These are phyloP conservation scores for Aurelia aurita DNA, from an alignment of 30 jellyfish, hydroid and myxozoan genomes.

Conservation along the genomic window DNA sequence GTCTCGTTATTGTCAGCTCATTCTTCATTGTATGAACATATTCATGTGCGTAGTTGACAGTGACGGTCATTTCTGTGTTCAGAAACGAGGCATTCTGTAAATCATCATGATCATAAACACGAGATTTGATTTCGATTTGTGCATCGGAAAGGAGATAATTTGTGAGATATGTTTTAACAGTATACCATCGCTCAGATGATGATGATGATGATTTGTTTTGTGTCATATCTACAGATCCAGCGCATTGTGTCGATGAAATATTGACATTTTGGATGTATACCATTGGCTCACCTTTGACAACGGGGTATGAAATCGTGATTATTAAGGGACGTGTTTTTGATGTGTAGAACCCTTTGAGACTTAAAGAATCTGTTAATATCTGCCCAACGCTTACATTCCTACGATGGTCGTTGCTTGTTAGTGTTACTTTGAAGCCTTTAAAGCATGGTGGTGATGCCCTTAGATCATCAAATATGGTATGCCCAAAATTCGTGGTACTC, in stretches of 20 bases:
- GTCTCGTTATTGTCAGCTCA: not conserved
- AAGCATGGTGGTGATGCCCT: slow-evolving; percentile 69
- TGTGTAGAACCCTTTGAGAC: slow-evolving; percentile 36
- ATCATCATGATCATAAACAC: slow-evolving; percentile 27
- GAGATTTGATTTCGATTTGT: not conserved
- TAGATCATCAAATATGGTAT: slow-evolving; percentile 52
- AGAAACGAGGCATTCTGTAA: slow-evolving; percentile 1
- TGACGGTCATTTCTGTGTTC: slow-evolving; percentile 1
- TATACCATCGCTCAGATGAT: not conserved
- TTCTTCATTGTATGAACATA: slow-evolving; percentile 1
- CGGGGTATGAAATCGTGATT: slow-evolving; percentile 18
- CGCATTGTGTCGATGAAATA: slow-evolving; percentile 7
- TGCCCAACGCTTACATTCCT: slow-evolving; percentile 16
- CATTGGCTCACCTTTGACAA: slow-evolving; percentile 26
- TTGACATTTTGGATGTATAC: slow-evolving; percentile 5
- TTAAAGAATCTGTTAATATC: not conserved
- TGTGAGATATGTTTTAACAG: not conserved
- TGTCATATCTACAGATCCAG: not conserved
- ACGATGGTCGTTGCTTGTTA: not conserved
- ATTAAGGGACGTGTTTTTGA: slow-evolving; percentile 29
- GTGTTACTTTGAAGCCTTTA: slow-evolving; percentile 29
- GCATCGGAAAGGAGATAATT: slow-evolving; percentile 43
- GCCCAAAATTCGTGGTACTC: slow-evolving; percentile 3
- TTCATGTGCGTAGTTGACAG: slow-evolving; percentile 30
- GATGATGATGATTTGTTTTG: not conserved